Evolutionary conservation across 2,797 vertebrate genomes (phyloP).

Genomic region (Eutrigla gurnardus): DNA sequence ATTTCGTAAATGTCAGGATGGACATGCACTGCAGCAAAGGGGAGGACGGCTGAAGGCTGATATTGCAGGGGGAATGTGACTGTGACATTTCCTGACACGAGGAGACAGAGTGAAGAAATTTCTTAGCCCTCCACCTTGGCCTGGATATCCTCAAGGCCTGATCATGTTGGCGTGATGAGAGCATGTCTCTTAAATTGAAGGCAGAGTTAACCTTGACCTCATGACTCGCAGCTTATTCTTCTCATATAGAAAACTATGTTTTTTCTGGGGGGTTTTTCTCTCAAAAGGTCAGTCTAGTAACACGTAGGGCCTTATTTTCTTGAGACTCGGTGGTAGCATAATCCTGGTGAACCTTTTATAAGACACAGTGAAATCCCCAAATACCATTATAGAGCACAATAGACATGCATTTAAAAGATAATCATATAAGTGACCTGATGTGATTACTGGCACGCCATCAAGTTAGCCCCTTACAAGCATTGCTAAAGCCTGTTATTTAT

Average conservation of each 20-base stretch:
- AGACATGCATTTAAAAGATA: background rate
- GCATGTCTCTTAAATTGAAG: conserved; percentile 50
- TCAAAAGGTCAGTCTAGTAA: background rate
- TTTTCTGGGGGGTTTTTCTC: background rate
- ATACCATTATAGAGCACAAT: no score
- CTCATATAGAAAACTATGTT: conserved; percentile 14
- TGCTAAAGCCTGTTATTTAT: no score
- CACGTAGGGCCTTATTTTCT: rapidly evolving
- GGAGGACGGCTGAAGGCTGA: conserved; percentile 37
- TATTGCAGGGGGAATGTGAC: conserved; percentile 33
- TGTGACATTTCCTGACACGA: conserved; percentile 75
- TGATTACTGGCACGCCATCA: background rate
- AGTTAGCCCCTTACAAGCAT: no score
- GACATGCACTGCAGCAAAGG: conserved; percentile 16
- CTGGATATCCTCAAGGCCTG: conserved; percentile 28
- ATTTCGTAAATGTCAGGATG: conserved; percentile 57
- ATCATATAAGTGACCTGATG: background rate
- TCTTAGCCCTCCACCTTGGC: conserved; percentile 54
- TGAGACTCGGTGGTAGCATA: background rate
- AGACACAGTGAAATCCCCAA: background rate
- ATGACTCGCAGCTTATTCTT: conserved; percentile 16
- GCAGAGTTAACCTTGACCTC: conserved; percentile 41
- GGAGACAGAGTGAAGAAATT: conserved; percentile 36
- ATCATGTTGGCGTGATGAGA: conserved; percentile 23
- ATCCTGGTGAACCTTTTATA: background rate